Evolutionary conservation across 2,888 invertebrate genomes (phyloP), one percentile per base, ranked within the genome.

Genomic region (Hydrotaea cyrtoneurina): DNA sequence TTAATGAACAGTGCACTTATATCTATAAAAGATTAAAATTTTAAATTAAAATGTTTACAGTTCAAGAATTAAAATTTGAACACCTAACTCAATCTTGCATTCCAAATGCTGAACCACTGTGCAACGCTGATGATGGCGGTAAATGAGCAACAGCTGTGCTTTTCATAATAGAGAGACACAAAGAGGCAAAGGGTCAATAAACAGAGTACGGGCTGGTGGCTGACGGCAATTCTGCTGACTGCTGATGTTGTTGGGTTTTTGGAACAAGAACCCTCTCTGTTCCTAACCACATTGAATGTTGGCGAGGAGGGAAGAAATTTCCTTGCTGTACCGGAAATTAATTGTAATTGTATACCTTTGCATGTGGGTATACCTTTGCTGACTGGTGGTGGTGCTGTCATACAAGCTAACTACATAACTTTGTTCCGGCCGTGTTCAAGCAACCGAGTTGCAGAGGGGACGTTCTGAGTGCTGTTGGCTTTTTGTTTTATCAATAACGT

Each of bases 131-230:
- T 39, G 39, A 59, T 50, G 59, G 57, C 73, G 36, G 17, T 21
- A 43, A 50, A 50, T 50, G n/a, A 26, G 59, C 23, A 36, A 64
- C n/a, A 26, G 69, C 26, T 21, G 21, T 23, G 66, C 10, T 69
- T 23, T 50, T 4, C 0, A 1, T n/a, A n/a, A n/a, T n/a, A 59
- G 10, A 23, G 26, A 21, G 23, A 59, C 15, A 13, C 4, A 23
- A 13, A 15, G 26, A 26, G 23, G 26, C 23, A 78, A 77, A 82
- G 78, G 78, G 73, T 80, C 73, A 83, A 80, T 73, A 73, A 59
- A 77, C 77, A 80, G 59, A 53, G 31, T n/a, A 19, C 55, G 19
- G 59, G 31, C 3, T 36, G n/a, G 5, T 31, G 31, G 64, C 8
- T 36, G 64, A 0, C n/a, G 15, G 59, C 23, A 23, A 26, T 59